These are phyloP conservation scores for Glaucomys volans DNA, from an alignment of 2,113 vertebrate species.

Conservation along the genomic window DNA sequence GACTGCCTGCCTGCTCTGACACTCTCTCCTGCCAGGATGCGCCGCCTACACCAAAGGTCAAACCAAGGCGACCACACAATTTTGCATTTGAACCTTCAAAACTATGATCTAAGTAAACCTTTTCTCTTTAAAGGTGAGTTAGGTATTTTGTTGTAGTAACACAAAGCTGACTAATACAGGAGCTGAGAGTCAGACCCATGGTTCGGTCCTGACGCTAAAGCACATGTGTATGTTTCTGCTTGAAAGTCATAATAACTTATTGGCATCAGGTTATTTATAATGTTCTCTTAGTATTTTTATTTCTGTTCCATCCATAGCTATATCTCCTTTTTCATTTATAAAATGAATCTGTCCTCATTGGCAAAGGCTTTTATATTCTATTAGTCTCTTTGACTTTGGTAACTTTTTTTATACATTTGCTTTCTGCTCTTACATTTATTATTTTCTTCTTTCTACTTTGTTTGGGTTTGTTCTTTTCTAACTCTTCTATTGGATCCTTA, in stretches of 20 bases:
- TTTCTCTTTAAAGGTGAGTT: neutral
- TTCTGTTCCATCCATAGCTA: neutral
- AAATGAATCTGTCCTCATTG: neutral
- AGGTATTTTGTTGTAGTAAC: neutral
- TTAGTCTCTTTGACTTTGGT: neutral
- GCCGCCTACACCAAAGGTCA: neutral
- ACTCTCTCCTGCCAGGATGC: neutral
- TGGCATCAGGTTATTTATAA: neutral
- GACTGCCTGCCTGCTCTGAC: neutral
- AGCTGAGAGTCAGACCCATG: fast-evolving
- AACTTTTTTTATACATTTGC: neutral
- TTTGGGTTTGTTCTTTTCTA: neutral
- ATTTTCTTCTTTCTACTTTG: neutral
- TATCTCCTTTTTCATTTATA: neutral
- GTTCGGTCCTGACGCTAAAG: neutral
- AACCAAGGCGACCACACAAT: neutral
- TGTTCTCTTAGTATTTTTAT: neutral
- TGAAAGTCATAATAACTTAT: neutral
- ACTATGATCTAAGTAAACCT: neutral
- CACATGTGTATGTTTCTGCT: neutral
- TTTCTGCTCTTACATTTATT: neutral
- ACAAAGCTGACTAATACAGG: neutral
- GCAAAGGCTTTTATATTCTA: neutral
- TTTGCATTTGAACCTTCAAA: neutral
- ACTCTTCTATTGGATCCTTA: neutral